phyloP scores from a whole-genome alignment of 2,113 vertebrate species.

The Sakesphorus luctuosus region DNA sequence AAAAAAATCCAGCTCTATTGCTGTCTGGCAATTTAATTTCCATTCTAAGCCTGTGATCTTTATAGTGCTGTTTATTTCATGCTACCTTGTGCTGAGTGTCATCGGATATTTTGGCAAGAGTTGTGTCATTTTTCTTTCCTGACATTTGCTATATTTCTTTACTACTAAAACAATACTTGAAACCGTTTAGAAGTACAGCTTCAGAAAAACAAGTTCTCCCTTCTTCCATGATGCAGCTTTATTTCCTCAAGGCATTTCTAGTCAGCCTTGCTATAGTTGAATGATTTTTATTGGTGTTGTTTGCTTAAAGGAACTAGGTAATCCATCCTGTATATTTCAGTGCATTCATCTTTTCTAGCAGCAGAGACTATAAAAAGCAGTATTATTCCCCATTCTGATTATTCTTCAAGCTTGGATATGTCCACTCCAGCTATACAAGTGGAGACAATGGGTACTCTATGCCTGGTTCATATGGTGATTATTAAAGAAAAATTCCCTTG shows the following conservation, averaged over 20 bases:
- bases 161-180: constrained; percentile 30
- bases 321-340: not conserved
- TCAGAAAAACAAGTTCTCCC: not conserved
- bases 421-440: not conserved
- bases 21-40: not conserved
- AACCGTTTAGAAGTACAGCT: not conserved
- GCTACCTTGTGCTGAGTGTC: not conserved
- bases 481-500: not conserved
- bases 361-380: not conserved
- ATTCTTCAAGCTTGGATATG: not conserved
- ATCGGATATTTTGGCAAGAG: constrained; percentile 10
- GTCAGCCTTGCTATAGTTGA: not conserved
- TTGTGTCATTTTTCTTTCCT: not conserved
- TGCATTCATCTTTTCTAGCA: not conserved
- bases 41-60: constrained; percentile 9
- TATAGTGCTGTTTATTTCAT: not conserved
- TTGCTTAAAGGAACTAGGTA: not conserved
- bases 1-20: not conserved
- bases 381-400: not conserved
- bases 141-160: constrained; percentile 14
- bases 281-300: not conserved
- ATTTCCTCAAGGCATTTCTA: not conserved
- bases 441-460: not conserved
- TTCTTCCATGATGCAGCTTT: not conserved
- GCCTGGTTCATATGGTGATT: not conserved